Evolutionary conservation across 2,888 invertebrate species (phyloP).

Genomic region (Digitonthophagus gazella): DNA sequence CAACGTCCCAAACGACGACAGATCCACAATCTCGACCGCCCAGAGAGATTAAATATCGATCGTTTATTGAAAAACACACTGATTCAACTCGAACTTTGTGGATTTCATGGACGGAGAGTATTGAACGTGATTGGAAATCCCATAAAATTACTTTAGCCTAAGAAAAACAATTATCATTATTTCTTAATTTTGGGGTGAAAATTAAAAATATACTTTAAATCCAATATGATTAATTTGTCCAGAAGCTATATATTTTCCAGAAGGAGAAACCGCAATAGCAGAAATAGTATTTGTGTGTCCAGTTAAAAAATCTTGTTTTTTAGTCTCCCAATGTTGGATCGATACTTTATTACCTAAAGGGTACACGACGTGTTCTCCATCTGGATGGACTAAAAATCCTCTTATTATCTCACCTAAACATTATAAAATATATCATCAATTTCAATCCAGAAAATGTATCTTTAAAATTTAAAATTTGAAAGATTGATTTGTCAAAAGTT

Average conservation of each 20-base stretch:
- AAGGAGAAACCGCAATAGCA: slow-evolving; percentile 70
- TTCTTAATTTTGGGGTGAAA: background rate
- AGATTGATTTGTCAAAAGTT: slow-evolving; percentile 12
- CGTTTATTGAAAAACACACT: slow-evolving; percentile 78
- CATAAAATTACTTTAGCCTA: slow-evolving; percentile 80
- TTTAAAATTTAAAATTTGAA: background rate
- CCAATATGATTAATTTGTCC: slow-evolving; percentile 91
- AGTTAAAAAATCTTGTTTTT: slow-evolving; percentile 71
- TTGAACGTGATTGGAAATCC: slow-evolving; percentile 68
- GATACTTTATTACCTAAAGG: slow-evolving; percentile 78
- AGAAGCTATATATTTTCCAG: slow-evolving; percentile 79
- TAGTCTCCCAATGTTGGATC: slow-evolving; percentile 66
- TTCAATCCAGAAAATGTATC: no score
- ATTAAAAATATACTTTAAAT: slow-evolving; percentile 62
- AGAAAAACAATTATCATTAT: slow-evolving; percentile 22
- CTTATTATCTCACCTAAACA: slow-evolving; percentile 48
- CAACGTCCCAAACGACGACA: slow-evolving; percentile 81
- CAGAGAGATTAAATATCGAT: slow-evolving; percentile 77
- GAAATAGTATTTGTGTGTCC: slow-evolving; percentile 81
- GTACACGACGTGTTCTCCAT: slow-evolving; percentile 68
- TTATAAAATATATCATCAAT: slow-evolving; percentile 2
- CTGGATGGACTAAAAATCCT: slow-evolving; percentile 72
- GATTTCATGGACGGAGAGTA: slow-evolving; percentile 70
- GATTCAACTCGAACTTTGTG: slow-evolving; percentile 89
- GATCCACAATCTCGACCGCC: slow-evolving; percentile 87